A percentile compares a stretch with the other conserved stretches of the same genome.
phyloP scores from a whole-genome alignment of 2,797 vertebrate species.

The Sebastes iracundus region DNA sequence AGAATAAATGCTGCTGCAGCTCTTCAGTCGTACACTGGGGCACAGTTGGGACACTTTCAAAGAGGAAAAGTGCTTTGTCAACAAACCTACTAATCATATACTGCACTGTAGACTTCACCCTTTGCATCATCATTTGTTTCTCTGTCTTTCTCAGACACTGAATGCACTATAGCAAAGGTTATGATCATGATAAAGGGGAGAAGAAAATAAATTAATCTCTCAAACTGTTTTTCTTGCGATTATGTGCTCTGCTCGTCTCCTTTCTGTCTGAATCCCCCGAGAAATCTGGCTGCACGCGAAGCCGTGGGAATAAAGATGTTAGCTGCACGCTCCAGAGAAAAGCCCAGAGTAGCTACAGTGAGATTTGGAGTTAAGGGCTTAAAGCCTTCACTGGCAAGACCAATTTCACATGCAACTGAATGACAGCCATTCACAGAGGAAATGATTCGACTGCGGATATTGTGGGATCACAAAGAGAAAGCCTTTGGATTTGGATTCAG shows the following conservation, averaged over 20 bases:
- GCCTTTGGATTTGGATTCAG: neutral
- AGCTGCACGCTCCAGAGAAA: conserved; percentile 37
- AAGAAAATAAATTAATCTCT: conserved; percentile 50
- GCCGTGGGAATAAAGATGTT: conserved; percentile 60
- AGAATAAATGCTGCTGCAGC: conserved; percentile 57
- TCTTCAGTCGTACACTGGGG: conserved; percentile 39
- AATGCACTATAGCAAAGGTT: conserved; percentile 9
- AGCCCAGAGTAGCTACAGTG: conserved; percentile 17
- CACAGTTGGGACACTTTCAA: conserved; percentile 35
- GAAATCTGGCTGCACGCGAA: conserved; percentile 53
- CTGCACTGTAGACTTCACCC: conserved; percentile 14
- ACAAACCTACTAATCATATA: conserved; percentile 52
- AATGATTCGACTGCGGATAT: conserved; percentile 1
- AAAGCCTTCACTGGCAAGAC: conserved; percentile 32
- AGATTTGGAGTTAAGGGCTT: conserved; percentile 59
- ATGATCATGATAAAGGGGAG: conserved; percentile 29
- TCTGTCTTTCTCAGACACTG: neutral
- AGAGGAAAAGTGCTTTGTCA: conserved; percentile 57
- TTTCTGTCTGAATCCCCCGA: conserved; percentile 51
- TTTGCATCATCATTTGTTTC: conserved; percentile 15
- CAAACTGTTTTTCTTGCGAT: conserved; percentile 55
- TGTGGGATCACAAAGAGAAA: neutral
- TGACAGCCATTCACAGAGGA: conserved; percentile 20
- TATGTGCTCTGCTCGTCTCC: conserved; percentile 58
- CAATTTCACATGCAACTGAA: conserved; percentile 42